Evolutionary conservation across 2,888 invertebrate genomes (phyloP).

Genomic region (Leptura quadrifasciata): DNA sequence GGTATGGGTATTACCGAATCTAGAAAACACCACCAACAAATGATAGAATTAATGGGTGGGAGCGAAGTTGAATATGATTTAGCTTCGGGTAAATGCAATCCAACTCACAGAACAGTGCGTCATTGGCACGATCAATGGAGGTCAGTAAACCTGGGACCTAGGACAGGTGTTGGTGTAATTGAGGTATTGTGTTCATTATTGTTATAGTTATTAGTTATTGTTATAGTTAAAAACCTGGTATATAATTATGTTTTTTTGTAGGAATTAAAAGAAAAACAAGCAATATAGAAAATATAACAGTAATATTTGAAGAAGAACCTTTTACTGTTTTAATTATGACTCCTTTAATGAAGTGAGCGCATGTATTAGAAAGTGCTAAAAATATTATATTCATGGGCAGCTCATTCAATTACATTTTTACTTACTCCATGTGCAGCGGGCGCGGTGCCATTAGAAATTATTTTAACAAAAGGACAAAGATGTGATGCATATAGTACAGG

Average conservation of each 20-base stretch:
- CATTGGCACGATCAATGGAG: not conserved
- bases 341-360: not conserved
- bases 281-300: not conserved
- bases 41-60: not conserved
- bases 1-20: not conserved
- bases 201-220: not conserved
- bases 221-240: not conserved
- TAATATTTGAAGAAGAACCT: not conserved
- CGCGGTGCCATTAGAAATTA: not conserved
- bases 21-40: not conserved
- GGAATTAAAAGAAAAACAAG: not conserved
- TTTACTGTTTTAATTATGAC: not conserved
- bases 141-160: not conserved
- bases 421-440: not conserved
- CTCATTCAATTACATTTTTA: not conserved
- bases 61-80: not conserved
- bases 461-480: not conserved
- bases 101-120: not conserved
- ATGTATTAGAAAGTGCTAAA: not conserved
- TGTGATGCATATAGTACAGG: not conserved
- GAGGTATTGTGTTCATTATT: not conserved
- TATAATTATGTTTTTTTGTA: not conserved
- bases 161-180: slow-evolving; percentile 1
- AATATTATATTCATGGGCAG: not conserved
- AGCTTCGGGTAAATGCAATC: not conserved